A percentile compares a stretch with the other conserved stretches of the same genome.
Conservation (phyloP, 2,888 invertebrate genomes). For the Stenodera caucasica region DNA sequence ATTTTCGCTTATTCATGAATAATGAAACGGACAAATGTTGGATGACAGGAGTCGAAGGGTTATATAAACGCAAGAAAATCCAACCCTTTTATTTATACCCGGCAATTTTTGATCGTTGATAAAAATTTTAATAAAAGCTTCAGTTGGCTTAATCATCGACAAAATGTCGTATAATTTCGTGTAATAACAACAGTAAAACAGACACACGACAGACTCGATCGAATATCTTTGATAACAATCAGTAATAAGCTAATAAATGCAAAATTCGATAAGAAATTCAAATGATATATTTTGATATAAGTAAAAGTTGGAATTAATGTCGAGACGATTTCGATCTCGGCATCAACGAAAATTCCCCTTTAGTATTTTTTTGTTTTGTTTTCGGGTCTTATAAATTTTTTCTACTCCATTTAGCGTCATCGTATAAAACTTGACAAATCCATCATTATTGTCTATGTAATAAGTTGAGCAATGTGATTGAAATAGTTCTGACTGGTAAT, state of each 20-base stretch:
- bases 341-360: not conserved
- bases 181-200: not conserved
- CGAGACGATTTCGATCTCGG: not conserved
- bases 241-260: no score
- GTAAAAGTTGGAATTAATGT: not conserved
- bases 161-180: not conserved
- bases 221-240: no score
- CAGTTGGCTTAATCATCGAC: not conserved
- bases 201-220: not conserved
- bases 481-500: constrained; percentile 34
- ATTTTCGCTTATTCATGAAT: no score
- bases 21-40: no score
- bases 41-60: not conserved
- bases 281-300: no score
- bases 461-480: constrained; percentile 32
- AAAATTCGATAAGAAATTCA: no score
- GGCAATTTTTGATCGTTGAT: not conserved
- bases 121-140: not conserved
- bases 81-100: not conserved
- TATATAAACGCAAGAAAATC: not conserved
- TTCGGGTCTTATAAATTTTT: not conserved
- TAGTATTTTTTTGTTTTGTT: no score
- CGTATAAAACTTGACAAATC: constrained; percentile 13
- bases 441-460: constrained; percentile 21
- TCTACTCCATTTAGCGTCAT: constrained; percentile 1